Conservation (phyloP, 2,888 invertebrate species). For the Bhutanitis thaidina region DNA sequence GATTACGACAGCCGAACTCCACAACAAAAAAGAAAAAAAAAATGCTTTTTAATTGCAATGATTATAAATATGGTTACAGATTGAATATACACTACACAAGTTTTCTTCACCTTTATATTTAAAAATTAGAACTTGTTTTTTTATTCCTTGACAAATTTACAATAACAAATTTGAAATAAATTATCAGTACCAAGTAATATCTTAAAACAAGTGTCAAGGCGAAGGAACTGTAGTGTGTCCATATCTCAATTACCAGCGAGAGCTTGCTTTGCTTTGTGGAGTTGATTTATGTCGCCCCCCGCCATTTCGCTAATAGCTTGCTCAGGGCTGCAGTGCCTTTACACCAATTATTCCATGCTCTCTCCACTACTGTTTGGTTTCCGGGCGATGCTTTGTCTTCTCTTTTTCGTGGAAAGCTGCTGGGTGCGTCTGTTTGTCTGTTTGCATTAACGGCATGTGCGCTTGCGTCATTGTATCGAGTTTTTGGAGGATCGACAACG, state of each 20-base stretch:
- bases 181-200: background rate
- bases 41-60: too few species aligned
- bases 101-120: too few species aligned
- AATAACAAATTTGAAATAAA: too few species aligned
- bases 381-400: conserved; percentile 45
- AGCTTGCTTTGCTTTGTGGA: conserved; percentile 15
- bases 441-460: conserved; percentile 9
- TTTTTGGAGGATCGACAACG: background rate
- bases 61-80: too few species aligned
- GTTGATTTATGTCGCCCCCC: conserved; percentile 46
- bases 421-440: conserved; percentile 21
- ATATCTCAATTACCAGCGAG: background rate
- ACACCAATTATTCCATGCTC: conserved; percentile 1
- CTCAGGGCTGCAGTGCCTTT: background rate
- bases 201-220: conserved; percentile 6
- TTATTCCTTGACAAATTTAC: too few species aligned
- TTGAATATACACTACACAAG: too few species aligned
- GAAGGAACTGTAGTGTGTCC: background rate
- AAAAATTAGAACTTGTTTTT: too few species aligned
- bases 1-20: too few species aligned
- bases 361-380: conserved; percentile 49
- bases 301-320: conserved; percentile 17
- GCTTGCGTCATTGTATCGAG: conserved; percentile 15
- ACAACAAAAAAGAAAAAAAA: too few species aligned
- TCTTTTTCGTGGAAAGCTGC: conserved; percentile 46